Evolutionary conservation across 1,140 invertebrate species (phyloP).

Genomic region (Thaumetopoea pityocampa): DNA sequence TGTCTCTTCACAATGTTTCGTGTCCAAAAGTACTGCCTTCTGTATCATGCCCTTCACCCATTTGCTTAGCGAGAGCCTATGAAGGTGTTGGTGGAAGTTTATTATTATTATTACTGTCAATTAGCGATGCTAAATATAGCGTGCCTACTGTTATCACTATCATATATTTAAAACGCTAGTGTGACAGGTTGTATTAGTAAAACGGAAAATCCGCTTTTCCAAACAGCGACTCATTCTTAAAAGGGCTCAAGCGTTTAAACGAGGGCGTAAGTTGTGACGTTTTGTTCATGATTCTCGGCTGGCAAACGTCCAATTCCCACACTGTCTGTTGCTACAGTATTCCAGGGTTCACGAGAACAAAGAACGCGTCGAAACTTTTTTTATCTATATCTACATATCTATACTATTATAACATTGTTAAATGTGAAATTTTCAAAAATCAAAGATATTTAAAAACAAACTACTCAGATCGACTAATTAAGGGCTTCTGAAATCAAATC

Average conservation of each 20-base stretch:
- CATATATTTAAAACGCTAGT: constrained; percentile 10
- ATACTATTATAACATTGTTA: constrained; percentile 6
- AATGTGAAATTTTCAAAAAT: constrained; percentile 1
- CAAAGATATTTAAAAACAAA: background rate
- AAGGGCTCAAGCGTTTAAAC: constrained; percentile 19
- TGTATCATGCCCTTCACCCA: background rate
- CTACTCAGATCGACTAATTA: too few species aligned
- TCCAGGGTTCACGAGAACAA: constrained; percentile 41
- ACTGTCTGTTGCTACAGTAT: constrained; percentile 40
- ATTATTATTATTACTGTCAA: too few species aligned
- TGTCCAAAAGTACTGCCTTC: too few species aligned
- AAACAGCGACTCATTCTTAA: constrained; percentile 9
- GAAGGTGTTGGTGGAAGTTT: background rate
- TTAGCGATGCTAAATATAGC: background rate
- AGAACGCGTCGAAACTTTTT: constrained; percentile 35
- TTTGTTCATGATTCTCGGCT: constrained; percentile 22
- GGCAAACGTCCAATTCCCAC: constrained; percentile 52
- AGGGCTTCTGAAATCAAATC: too few species aligned
- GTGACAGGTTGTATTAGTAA: constrained; percentile 13
- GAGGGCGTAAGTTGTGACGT: constrained; percentile 9
- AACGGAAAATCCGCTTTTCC: constrained; percentile 15
- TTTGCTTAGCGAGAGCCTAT: background rate
- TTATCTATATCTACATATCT: too few species aligned
- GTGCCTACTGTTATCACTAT: too few species aligned
- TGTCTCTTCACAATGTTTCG: too few species aligned